Evolutionary conservation across 2,888 invertebrate genomes (phyloP), one percentile per base, ranked within the genome.

Genomic region (Platycnemis pennipes): DNA sequence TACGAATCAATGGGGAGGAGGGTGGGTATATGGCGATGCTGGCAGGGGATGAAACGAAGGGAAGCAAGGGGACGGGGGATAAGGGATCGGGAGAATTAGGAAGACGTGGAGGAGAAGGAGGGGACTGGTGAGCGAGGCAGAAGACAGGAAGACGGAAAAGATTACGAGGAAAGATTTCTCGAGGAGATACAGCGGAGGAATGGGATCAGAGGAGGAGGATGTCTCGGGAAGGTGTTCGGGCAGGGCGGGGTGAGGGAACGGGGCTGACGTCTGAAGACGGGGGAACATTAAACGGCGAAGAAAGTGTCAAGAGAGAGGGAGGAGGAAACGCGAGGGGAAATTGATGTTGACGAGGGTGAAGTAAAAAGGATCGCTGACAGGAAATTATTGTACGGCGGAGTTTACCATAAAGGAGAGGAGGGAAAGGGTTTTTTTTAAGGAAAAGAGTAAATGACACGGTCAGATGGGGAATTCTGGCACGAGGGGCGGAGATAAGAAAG

Each of bases 341-440:
- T 88, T 88, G 88, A 88, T 88, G 88, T 49, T 88, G 88, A 88
- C 88, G 88, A 88, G 88, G 88, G 88, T 49, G 49, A 88, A 88
- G 88, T 46, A n/a, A 88, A 49, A 88, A 88, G 88, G 88, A 88
- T 88, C 49, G 88, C 49, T 88, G 88, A 88, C 88, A 88, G 88
- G 88, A 88, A 88, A 88, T 88, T 63, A 63, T 63, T 88, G 88
- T 88, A 88, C 49, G 88, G 31, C 31, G 49, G 88, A 46, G 49
- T 88, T 88, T 88, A 88, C 53, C 88, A 88, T 53, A 53, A 88
- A 88, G 31, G 88, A 53, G 63, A 88, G 88, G 53, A 19, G 53
- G 86, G 86, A 86, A 63, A 63, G 63, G 63, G 0, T 63, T 63
- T 63, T 63, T 63, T 63, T 63, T 4, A 63, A 26, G 63, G 26